Percentiles rank a stretch among this genome's conserved stretches.
Evolutionary conservation across 2,113 vertebrate species (phyloP).

Genomic region (Alaudala cheleensis): DNA sequence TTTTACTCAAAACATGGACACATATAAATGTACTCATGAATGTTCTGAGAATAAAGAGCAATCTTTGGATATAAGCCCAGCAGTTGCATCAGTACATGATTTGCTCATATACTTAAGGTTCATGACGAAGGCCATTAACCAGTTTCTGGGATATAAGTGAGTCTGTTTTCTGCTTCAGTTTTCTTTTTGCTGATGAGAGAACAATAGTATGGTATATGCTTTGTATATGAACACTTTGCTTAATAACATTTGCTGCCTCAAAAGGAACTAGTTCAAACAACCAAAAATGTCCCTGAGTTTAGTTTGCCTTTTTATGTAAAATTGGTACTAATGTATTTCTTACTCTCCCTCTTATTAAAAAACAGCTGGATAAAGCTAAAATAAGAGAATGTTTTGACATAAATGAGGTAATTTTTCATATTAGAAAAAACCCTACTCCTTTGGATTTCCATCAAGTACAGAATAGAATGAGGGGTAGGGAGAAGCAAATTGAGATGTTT

Average conservation of each 20-base stretch:
- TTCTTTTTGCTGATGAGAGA: background rate
- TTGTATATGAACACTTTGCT: background rate
- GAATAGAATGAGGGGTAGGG: background rate
- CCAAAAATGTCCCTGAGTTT: background rate
- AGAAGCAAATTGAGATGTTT: background rate
- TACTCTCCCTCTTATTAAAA: background rate
- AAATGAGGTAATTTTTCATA: background rate
- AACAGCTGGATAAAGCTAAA: background rate
- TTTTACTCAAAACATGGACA: background rate
- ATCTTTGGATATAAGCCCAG: background rate
- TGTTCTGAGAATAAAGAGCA: background rate
- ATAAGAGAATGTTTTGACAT: background rate
- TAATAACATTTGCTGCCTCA: background rate
- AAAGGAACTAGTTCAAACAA: background rate
- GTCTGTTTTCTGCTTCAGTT: background rate
- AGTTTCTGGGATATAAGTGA: background rate
- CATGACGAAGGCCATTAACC: background rate
- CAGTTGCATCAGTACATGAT: background rate
- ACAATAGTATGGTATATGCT: background rate
- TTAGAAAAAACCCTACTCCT: fast-evolving
- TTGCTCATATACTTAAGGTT: background rate
- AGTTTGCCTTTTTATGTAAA: background rate
- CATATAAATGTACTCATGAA: background rate
- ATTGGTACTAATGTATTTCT: background rate
- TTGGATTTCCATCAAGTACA: background rate